A percentile compares a stretch with the other conserved stretches of the same genome.
These are phyloP conservation scores for Chrysolina haemoptera DNA, from an alignment of 2,888 invertebrate genomes.

Conservation along the genomic window DNA sequence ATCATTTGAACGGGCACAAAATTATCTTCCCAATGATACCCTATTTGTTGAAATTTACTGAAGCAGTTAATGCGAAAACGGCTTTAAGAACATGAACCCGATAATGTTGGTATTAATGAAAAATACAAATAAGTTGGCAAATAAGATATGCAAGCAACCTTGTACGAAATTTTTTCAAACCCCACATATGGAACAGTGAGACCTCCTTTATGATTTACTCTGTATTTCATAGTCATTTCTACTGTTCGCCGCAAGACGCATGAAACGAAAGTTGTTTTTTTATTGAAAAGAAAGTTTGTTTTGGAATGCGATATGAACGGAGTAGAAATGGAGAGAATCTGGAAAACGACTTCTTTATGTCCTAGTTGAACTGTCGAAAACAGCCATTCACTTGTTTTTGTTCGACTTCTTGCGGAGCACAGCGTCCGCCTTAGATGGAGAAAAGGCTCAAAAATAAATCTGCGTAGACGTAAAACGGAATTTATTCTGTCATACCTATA, in stretches of 20 bases:
- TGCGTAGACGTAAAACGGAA: neutral
- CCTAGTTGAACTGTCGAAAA: conserved; percentile 19
- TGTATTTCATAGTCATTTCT: too few relatives aligned
- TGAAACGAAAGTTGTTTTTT: neutral
- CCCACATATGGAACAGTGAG: too few relatives aligned
- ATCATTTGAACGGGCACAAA: too few relatives aligned
- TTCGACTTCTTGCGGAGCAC: neutral
- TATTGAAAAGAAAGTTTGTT: neutral
- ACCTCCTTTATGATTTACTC: too few relatives aligned
- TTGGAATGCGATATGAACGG: neutral
- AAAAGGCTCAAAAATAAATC: neutral
- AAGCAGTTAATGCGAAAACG: too few relatives aligned
- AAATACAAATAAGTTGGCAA: too few relatives aligned
- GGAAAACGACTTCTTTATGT: conserved; percentile 2
- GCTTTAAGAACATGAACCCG: too few relatives aligned
- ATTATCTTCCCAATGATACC: too few relatives aligned
- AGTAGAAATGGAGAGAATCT: neutral
- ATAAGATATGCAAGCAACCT: too few relatives aligned
- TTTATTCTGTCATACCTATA: neutral
- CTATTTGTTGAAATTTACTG: too few relatives aligned
- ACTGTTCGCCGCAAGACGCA: neutral
- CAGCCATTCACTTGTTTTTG: conserved; percentile 27
- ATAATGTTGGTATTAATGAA: too few relatives aligned
- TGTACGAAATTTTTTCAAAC: too few relatives aligned
- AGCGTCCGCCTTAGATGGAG: neutral